Base-by-base conservation (phyloP, 2,113 vertebrate genomes). In the Cololabis saira region DNA sequence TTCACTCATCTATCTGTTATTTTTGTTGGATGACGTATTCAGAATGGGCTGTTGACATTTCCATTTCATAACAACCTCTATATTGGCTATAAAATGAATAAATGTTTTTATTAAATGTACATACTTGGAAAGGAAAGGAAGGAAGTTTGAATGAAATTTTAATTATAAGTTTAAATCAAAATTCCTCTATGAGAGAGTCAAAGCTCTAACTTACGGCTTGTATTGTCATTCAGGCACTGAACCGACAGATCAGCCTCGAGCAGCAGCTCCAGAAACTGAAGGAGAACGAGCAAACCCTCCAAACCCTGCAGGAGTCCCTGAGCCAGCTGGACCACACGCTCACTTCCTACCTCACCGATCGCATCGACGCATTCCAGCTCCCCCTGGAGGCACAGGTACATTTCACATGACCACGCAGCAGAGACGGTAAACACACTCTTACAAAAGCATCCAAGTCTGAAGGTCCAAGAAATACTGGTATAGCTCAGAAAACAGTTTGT, bases 331-430 rank as follows among this genome's bases (percentile, higher is more conserved):
- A 99, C 76, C 94, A 95, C 71, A 96, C 93, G 0, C 94, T 99
- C 44, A 97, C 96, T 0, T 95, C 95, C 0, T 99, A 98, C 84
- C 90, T 99, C 84, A 99, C 97, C 0, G 96, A 99, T n/a, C 94
- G 96, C 50, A 61, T 98, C 16, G 98, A 99, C 42, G 98, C 96
- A 55, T 95, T 97, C 80, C 96, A 98, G 78, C 93, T 98, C 43
- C 96, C 98, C 0, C 95, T 96, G 78, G 97, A 99, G 75, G 97
- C 97, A 12, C 97, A 98, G 96, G 98, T 98, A 74, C n/a, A n/a
- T 1, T 7, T 18, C 22, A 22, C 22, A 1, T 37, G 11, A 5
- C 3, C n/a, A 13, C 7, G 2, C 17, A 11, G 10, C 17, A 3
- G n/a, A 47, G 17, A 18, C n/a, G 11, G 11, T 24, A 22, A 53